Evolutionary conservation across 35 echinoderm and acorn worm species (phyloP).

Genomic region (Anneissia japonica): DNA sequence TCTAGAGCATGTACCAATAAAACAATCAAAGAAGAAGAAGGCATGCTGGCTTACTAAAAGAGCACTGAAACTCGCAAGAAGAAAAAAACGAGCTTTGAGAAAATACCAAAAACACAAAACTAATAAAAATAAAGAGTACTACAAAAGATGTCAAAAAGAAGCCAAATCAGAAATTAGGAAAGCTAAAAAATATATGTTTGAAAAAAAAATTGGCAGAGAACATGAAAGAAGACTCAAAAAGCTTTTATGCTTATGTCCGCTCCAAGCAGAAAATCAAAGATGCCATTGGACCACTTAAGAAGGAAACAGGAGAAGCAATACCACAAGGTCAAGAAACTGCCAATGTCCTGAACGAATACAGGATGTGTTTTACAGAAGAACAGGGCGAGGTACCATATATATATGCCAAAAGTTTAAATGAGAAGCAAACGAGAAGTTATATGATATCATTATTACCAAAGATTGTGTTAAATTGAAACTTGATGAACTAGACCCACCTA

Average conservation of each 20-base stretch:
- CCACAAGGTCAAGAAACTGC: background rate
- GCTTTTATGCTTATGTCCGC: constrained; percentile 30
- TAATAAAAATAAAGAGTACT: constrained; percentile 15
- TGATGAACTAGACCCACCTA: no score
- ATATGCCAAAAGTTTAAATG: background rate
- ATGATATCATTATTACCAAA: no score
- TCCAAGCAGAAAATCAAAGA: constrained; percentile 42
- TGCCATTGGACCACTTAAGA: constrained; percentile 21
- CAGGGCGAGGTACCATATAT: background rate
- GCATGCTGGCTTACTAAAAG: no score
- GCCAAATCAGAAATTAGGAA: constrained; percentile 22
- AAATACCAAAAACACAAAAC: constrained; percentile 9
- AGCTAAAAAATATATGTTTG: background rate
- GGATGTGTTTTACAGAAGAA: constrained; percentile 12
- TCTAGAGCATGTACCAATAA: no score
- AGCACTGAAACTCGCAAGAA: background rate
- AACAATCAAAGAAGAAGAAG: no score
- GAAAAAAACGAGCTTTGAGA: constrained; percentile 14
- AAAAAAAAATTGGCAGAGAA: constrained; percentile 16
- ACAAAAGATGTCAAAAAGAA: constrained; percentile 11
- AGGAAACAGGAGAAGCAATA: background rate
- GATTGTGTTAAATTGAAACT: no score
- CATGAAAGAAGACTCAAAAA: constrained; percentile 32
- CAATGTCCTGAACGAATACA: background rate
- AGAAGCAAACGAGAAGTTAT: no score